These are phyloP conservation scores for Micropoecilia bifurca DNA, from an alignment of 2,797 vertebrate species.

Conservation along the genomic window DNA sequence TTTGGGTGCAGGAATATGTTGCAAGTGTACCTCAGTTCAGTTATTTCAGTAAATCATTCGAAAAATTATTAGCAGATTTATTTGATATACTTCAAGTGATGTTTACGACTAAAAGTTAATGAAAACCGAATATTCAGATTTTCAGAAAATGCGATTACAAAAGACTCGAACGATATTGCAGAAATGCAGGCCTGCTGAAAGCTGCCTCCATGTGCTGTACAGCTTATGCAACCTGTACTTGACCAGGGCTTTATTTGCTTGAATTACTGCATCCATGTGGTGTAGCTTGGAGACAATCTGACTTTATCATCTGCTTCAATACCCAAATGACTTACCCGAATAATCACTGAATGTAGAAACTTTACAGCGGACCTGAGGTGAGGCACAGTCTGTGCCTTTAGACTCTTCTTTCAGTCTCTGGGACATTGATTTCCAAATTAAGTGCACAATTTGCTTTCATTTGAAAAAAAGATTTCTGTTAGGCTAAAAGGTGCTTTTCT, in stretches of 20 bases:
- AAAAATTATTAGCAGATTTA: not conserved
- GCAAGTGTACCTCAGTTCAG: not conserved
- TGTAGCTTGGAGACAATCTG: not conserved
- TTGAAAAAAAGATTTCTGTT: not conserved
- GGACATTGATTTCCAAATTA: not conserved
- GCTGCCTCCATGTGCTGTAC: not conserved
- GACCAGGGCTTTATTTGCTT: not conserved
- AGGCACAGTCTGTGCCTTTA: not conserved
- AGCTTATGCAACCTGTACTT: not conserved
- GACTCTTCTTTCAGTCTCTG: not conserved
- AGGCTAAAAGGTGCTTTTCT: not conserved
- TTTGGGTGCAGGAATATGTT: slow-evolving; percentile 9
- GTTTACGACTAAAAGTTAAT: not conserved
- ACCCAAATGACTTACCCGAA: not conserved
- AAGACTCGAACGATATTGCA: not conserved
- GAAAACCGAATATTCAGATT: not conserved
- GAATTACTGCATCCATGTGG: not conserved
- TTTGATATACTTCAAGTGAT: not conserved
- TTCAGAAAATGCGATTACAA: not conserved
- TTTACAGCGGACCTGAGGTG: not conserved
- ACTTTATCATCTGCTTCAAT: not conserved
- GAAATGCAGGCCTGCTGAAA: not conserved
- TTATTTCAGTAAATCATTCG: not conserved
- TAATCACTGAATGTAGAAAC: not conserved
- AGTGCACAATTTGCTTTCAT: not conserved